Conservation (phyloP, 2,113 vertebrate species). For the Brachyistius frenatus region DNA sequence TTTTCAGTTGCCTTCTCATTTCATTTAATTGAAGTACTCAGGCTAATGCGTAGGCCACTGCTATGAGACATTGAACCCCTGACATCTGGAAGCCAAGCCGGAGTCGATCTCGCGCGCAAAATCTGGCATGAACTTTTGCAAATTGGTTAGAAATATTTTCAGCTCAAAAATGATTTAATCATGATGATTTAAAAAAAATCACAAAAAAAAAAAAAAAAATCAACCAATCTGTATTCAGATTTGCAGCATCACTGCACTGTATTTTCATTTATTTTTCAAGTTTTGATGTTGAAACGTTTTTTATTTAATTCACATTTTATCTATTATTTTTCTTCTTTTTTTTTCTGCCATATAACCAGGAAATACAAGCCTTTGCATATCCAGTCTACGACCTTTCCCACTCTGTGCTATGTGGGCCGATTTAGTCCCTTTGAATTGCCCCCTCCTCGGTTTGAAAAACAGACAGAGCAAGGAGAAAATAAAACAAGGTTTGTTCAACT, state of each 20-base stretch:
- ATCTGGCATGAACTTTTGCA: neutral
- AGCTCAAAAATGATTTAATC: neutral
- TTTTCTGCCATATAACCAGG: slow-evolving; percentile 74
- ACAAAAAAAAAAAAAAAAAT: neutral
- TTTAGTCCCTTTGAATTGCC: slow-evolving; percentile 88
- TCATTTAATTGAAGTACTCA: slow-evolving; percentile 75
- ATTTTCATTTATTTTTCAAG: no score
- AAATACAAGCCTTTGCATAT: slow-evolving; percentile 87
- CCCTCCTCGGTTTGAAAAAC: slow-evolving; percentile 54
- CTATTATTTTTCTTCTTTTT: slow-evolving; percentile 17
- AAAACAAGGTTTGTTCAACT: slow-evolving; percentile 67
- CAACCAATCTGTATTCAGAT: neutral
- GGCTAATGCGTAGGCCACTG: slow-evolving; percentile 25
- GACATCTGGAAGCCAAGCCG: slow-evolving; percentile 44
- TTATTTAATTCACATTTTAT: neutral
- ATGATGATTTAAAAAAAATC: neutral
- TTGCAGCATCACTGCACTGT: no score
- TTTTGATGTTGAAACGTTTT: neutral
- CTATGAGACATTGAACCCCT: slow-evolving; percentile 48
- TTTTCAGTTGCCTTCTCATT: slow-evolving; percentile 67
- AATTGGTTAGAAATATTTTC: slow-evolving; percentile 3
- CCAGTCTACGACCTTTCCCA: slow-evolving; percentile 88
- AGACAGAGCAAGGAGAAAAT: slow-evolving; percentile 28
- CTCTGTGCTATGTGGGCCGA: slow-evolving; percentile 82
- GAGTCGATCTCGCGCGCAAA: neutral